Evolutionary conservation across 2,113 vertebrate species (phyloP).

Genomic region (Leptosomus discolor): DNA sequence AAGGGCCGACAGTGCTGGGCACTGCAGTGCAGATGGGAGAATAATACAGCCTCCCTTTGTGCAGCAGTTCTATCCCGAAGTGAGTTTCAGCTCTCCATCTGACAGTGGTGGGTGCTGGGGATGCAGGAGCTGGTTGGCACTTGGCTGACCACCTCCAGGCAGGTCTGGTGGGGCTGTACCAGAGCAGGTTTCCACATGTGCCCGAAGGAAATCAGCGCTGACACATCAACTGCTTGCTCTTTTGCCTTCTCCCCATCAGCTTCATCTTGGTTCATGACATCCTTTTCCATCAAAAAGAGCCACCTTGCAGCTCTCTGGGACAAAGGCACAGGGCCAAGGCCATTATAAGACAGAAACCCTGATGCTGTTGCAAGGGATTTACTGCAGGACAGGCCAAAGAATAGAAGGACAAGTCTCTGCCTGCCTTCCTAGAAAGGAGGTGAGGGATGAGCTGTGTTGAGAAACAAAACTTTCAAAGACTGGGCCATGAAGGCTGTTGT

Average conservation of each 20-base stretch:
- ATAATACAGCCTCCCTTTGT: background rate
- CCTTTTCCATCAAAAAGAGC: background rate
- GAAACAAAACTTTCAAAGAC: background rate
- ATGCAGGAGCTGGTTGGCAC: background rate
- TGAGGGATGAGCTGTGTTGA: background rate
- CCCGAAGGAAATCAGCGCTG: background rate
- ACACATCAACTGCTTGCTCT: background rate
- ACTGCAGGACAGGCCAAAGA: background rate
- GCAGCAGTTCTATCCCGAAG: background rate
- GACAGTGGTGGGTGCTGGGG: background rate
- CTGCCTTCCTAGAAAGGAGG: background rate
- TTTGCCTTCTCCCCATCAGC: background rate
- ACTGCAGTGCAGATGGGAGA: background rate
- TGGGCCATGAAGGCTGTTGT: background rate
- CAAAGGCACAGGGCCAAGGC: background rate
- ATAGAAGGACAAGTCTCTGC: background rate
- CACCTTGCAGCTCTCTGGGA: background rate
- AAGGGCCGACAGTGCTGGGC: fast-evolving
- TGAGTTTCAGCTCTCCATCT: background rate
- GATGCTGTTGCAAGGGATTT: background rate
- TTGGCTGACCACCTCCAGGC: background rate
- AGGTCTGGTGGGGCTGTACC: background rate
- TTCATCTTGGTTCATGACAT: background rate
- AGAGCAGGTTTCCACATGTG: background rate
- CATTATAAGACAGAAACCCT: background rate